Evolutionary conservation across 2,888 invertebrate genomes (phyloP), one percentile per base, ranked within the genome.

Genomic region (Eilema caniola): DNA sequence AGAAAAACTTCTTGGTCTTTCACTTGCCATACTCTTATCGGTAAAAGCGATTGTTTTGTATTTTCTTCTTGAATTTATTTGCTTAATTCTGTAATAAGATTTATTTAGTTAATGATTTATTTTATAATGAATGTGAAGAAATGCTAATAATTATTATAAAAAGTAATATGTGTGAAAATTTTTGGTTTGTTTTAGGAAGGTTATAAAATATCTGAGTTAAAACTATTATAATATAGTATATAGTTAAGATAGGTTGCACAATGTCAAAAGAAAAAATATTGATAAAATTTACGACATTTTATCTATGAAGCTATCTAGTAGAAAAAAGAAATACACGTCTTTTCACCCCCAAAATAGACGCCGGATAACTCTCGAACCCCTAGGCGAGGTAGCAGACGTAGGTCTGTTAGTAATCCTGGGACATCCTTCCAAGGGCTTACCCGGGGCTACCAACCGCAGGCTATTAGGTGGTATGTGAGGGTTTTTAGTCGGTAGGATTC

Each of bases 1-100:
- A 82, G 73, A 83, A 84, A 82, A 72, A 74, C 71, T 82, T 78
- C 75, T 75, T 83, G 66, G 66, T 71, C 71, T 76, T 75, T 63
- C 59, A 70, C n/a, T 69, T 78, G 71, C 74, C 57, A n/a, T 23
- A 66, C 69, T n/a, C 64, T 74, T 75, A 75, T 73, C 67, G 60
- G 31, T 62, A 66, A 75, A 75, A 82, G 78, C 28, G 71, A 75
- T 80, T 73, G 69, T 72, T 74, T 81, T n/a, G n/a, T 63, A 67
- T 63, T 77, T 71, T 73, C 37, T 28, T 16, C 16, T 28, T 65
- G 14, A 25, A 2, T 31, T 65, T 2, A 12, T 31, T 23, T 5
- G 8, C 4, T 16, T 7, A 41, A 16, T 64, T 14, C 3, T 5
- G 12, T 31, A n/a, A n/a, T n/a, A 14, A n/a, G n/a, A 28, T 53